phyloP scores from a whole-genome alignment of 2,888 invertebrate species.

The Desoria tigrina region DNA sequence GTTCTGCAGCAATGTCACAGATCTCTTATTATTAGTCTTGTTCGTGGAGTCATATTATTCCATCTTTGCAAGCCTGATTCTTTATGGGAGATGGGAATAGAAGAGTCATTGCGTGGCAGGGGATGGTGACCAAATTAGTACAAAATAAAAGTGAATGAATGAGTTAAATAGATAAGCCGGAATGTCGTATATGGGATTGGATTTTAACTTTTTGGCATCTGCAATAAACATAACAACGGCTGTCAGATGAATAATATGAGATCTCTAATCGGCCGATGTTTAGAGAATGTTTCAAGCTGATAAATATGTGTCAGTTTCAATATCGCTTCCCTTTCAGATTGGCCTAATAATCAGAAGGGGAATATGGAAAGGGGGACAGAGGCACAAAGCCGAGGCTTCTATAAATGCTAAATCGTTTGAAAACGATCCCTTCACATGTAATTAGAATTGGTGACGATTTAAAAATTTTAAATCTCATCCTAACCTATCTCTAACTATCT shows the following conservation, averaged over 20 bases:
- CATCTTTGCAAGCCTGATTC: no score
- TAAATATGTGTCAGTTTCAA: no score
- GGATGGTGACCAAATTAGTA: not conserved
- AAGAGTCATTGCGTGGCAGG: not conserved
- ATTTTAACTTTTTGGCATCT: not conserved
- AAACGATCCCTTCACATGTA: constrained; percentile 3
- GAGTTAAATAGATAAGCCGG: not conserved
- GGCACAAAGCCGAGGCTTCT: no score
- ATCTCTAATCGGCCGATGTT: no score
- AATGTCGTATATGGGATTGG: constrained; percentile 8
- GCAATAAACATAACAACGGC: not conserved
- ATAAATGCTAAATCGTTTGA: not conserved
- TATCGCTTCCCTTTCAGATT: not conserved
- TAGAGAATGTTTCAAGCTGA: no score
- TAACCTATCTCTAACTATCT: no score
- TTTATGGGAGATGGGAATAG: no score
- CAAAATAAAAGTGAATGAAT: not conserved
- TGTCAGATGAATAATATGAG: not conserved
- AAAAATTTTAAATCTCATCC: no score
- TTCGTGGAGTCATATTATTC: no score
- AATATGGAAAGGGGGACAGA: not conserved
- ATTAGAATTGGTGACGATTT: no score
- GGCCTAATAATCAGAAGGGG: not conserved
- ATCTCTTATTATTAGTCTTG: no score
- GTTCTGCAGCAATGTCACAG: no score